Conservation (phyloP, 2,888 invertebrate species). For the Apamea epomidion region DNA sequence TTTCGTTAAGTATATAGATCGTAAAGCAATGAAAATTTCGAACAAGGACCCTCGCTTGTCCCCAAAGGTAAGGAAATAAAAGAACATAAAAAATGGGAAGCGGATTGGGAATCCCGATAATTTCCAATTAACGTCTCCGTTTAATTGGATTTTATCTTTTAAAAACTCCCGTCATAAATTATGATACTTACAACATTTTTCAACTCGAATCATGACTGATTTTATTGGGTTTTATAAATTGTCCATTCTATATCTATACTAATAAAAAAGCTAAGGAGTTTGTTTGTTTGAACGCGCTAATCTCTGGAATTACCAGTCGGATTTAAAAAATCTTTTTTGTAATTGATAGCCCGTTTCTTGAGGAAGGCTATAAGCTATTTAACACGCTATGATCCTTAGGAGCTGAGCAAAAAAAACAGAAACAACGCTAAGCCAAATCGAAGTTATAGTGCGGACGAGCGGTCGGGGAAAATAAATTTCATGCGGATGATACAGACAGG, state of each 20-base stretch:
- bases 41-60: background rate
- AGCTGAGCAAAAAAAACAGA: too few species aligned
- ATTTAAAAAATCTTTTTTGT: accelerated
- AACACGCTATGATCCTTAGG: too few species aligned
- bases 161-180: background rate
- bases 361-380: too few species aligned
- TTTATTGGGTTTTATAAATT: background rate
- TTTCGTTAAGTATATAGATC: background rate
- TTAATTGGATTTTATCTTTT: background rate
- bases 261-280: background rate
- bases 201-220: background rate
- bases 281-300: background rate
- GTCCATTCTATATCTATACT: background rate
- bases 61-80: background rate
- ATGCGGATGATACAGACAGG: too few species aligned
- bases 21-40: background rate
- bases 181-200: background rate
- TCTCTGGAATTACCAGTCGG: background rate
- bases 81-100: background rate
- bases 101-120: background rate
- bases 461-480: too few species aligned
- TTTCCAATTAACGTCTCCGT: background rate
- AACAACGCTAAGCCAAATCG: too few species aligned
- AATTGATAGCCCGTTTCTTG: too few species aligned
- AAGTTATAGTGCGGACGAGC: too few species aligned